Conservation (phyloP, 2,797 vertebrate genomes). For the Pipistrellus pipistrellus region DNA sequence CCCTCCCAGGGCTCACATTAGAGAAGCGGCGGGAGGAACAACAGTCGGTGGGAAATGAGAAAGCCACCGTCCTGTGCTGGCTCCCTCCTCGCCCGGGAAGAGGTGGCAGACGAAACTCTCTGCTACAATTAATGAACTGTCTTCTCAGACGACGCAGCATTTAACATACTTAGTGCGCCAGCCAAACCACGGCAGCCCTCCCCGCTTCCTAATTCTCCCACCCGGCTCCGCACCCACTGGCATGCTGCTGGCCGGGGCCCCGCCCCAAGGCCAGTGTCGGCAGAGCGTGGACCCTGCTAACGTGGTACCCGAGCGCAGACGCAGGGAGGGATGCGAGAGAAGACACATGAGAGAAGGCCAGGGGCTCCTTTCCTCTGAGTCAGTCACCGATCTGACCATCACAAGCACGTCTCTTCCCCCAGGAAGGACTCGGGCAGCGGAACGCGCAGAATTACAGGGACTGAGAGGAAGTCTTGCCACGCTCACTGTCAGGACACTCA, state of each 20-base stretch:
- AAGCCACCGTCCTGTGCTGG: background rate
- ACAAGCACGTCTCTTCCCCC: background rate
- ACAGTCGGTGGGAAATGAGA: background rate
- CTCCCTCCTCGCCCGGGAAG: background rate
- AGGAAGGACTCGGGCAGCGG: background rate
- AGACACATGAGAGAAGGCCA: background rate
- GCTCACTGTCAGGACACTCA: background rate
- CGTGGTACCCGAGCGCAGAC: background rate
- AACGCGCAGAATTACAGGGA: background rate
- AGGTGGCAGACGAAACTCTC: background rate
- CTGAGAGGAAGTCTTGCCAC: background rate
- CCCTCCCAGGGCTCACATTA: background rate
- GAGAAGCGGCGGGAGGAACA: conserved; percentile 10
- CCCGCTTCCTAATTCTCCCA: background rate
- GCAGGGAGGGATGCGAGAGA: background rate
- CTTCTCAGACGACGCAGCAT: background rate
- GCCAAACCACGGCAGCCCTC: background rate
- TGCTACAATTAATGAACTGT: background rate
- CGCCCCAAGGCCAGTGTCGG: background rate
- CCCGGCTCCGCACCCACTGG: background rate
- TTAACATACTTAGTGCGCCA: background rate
- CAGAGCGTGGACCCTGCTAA: background rate
- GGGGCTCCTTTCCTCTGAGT: background rate
- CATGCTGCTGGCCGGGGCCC: background rate
- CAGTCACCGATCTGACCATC: background rate